These are phyloP conservation scores for Acanthopleura granulata DNA, from an alignment of 2,888 invertebrate genomes.

Conservation along the genomic window DNA sequence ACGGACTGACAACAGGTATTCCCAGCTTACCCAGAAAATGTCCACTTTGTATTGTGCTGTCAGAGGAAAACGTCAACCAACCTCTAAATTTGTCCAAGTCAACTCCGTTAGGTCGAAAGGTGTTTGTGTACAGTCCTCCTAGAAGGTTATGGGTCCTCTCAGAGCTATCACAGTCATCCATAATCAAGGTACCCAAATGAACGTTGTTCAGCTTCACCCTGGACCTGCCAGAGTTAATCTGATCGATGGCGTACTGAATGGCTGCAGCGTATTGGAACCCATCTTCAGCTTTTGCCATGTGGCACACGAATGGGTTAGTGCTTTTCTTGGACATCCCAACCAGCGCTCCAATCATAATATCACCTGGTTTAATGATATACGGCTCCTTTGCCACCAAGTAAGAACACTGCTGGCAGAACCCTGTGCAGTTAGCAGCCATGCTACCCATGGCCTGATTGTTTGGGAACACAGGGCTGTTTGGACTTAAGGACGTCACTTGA, in stretches of 20 bases:
- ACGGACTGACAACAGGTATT: constrained; percentile 71
- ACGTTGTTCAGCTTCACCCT: constrained; percentile 47
- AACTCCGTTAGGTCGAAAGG: constrained; percentile 25
- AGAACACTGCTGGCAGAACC: constrained; percentile 49
- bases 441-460: constrained; percentile 21
- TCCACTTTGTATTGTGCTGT: constrained; percentile 34
- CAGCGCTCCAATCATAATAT: constrained; percentile 51
- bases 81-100: constrained; percentile 36
- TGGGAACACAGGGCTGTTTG: constrained; percentile 24
- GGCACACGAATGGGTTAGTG: constrained; percentile 45
- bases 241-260: constrained; percentile 47
- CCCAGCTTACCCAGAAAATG: constrained; percentile 67
- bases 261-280: constrained; percentile 55
- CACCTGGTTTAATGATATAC: constrained; percentile 39
- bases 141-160: constrained; percentile 46
- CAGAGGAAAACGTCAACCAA: constrained; percentile 55
- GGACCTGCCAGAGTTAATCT: constrained; percentile 42
- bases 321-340: constrained; percentile 48
- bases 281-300: constrained; percentile 36
- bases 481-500: constrained; percentile 28
- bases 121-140: constrained; percentile 51
- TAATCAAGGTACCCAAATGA: constrained; percentile 47
- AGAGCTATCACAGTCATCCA: constrained; percentile 57
- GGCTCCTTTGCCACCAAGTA: constrained; percentile 44
- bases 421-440: constrained; percentile 32